Evolutionary conservation across 1,140 invertebrate genomes (phyloP).

Genomic region (Sweltsa coloradensis): DNA sequence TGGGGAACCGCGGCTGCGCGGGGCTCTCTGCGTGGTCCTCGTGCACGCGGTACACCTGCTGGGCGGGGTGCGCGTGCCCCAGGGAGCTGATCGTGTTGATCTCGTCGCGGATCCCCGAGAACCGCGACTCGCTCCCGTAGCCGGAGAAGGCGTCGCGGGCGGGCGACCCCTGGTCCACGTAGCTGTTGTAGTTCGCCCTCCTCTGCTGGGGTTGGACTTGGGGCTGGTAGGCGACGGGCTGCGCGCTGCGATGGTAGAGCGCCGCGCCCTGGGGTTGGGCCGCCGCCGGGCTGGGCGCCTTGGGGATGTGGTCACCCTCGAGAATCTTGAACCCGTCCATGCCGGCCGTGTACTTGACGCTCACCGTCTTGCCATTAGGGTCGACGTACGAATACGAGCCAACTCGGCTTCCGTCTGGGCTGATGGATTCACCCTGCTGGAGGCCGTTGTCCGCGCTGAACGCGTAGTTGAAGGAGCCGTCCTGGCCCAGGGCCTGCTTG

Average conservation of each 20-base stretch:
- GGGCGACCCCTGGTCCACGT: too few relatives aligned
- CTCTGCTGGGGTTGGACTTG: neutral
- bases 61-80: neutral
- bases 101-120: too few relatives aligned
- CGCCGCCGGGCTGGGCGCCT: constrained; percentile 14
- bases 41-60: neutral
- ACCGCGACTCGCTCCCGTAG: neutral
- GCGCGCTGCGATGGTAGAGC: constrained; percentile 3
- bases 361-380: constrained; percentile 40
- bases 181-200: neutral
- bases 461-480: constrained; percentile 46
- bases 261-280: constrained; percentile 13
- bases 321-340: constrained; percentile 33
- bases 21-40: neutral
- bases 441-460: constrained; percentile 52
- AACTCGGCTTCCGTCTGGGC: constrained; percentile 45
- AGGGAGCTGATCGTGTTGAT: too few relatives aligned
- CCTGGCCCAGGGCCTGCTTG: constrained; percentile 31
- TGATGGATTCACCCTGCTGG: constrained; percentile 46
- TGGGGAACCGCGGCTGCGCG: neutral
- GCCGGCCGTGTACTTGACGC: constrained; percentile 36
- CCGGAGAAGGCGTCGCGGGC: neutral
- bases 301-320: constrained; percentile 33
- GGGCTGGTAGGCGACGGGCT: constrained; percentile 13
- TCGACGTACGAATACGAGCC: constrained; percentile 51